A percentile compares a stretch with the other conserved stretches of the same genome.
phyloP scores from a whole-genome alignment of 2,888 invertebrate species.

The Drosophila mimica region DNA sequence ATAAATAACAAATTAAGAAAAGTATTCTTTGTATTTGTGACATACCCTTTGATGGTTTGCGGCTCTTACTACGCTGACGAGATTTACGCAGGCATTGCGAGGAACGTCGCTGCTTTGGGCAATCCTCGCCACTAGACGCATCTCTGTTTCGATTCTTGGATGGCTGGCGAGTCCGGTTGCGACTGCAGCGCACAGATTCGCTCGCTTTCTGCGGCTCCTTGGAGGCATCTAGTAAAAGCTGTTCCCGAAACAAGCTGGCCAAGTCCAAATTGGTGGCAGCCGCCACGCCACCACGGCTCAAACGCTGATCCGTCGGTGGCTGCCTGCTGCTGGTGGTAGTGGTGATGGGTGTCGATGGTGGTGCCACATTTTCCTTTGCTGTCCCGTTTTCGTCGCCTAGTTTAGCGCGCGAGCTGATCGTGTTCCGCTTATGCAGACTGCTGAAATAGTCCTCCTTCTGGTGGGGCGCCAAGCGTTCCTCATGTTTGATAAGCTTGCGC shows the following conservation, averaged over 20 bases:
- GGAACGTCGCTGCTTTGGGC: neutral
- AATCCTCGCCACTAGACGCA: constrained; percentile 38
- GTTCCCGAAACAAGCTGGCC: constrained; percentile 47
- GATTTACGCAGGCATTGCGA: constrained; percentile 23
- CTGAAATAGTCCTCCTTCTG: constrained; percentile 77
- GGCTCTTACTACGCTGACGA: constrained; percentile 45
- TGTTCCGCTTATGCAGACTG: constrained; percentile 83
- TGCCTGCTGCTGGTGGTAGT: neutral
- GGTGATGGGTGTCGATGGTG: constrained; percentile 5
- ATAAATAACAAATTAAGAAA: neutral
- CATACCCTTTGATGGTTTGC: constrained; percentile 32
- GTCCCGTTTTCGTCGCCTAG: constrained; percentile 8
- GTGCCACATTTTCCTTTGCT: constrained; percentile 34
- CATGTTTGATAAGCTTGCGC: constrained; percentile 84
- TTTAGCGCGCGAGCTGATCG: constrained; percentile 85
- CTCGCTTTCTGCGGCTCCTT: neutral
- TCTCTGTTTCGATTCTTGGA: constrained; percentile 1
- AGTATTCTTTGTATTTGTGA: neutral
- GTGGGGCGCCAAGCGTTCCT: constrained; percentile 78
- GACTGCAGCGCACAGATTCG: constrained; percentile 39
- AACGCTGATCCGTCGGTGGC: constrained; percentile 10
- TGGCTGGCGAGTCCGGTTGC: constrained; percentile 47
- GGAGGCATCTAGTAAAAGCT: constrained; percentile 46
- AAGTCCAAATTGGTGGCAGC: neutral
- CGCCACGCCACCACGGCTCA: neutral